Conservation (phyloP, 2,113 vertebrate genomes). For the Solea senegalensis region DNA sequence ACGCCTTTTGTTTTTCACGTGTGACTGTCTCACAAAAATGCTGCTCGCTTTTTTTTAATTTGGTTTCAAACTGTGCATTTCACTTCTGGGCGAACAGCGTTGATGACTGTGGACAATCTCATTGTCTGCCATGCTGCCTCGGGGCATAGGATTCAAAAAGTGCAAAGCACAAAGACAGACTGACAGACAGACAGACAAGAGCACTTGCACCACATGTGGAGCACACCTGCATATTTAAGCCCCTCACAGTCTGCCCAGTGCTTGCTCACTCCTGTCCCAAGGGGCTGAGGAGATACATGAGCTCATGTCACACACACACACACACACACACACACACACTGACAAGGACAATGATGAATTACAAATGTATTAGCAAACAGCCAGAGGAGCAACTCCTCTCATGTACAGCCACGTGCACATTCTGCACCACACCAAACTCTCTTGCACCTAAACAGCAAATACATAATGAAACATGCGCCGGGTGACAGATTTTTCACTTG, state of each 20-base stretch:
- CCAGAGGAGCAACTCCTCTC: constrained; percentile 61
- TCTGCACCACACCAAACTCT: constrained; percentile 6
- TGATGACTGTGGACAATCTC: constrained; percentile 3
- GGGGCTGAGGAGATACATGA: constrained; percentile 76
- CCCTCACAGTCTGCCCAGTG: background rate
- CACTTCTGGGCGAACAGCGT: constrained; percentile 5
- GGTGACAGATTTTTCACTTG: constrained; percentile 76
- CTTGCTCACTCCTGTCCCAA: constrained; percentile 37
- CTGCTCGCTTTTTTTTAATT: background rate
- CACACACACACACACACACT: constrained; percentile 68
- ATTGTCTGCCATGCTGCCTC: constrained; percentile 5
- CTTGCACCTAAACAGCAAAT: constrained; percentile 22
- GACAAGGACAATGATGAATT: constrained; percentile 84
- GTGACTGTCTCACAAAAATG: background rate
- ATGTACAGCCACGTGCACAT: constrained; percentile 1
- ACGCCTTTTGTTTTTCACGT: constrained; percentile 5
- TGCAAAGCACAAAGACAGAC: constrained; percentile 1
- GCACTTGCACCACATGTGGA: constrained; percentile 29
- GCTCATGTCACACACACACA: constrained; percentile 77
- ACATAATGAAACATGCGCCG: constrained; percentile 26
- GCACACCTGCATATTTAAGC: constrained; percentile 56
- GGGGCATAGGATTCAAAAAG: background rate
- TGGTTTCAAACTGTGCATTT: background rate
- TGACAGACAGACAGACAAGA: background rate
- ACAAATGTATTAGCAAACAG: constrained; percentile 79